phyloP scores from a whole-genome alignment of 2,113 vertebrate genomes.

The Gorilla gorilla region DNA sequence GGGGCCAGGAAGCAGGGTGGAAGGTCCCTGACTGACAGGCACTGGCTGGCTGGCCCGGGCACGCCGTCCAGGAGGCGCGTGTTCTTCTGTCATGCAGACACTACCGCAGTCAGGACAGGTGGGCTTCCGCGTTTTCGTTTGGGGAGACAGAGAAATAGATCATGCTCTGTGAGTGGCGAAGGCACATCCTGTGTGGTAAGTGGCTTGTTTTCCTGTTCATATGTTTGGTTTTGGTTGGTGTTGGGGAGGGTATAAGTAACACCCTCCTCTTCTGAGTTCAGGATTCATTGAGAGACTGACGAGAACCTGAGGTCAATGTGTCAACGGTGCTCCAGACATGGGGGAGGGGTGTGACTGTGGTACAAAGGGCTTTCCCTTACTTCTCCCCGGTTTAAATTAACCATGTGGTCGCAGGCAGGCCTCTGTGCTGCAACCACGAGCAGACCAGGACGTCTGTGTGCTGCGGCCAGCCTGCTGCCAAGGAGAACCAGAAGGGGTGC shows the following conservation, averaged over 20 bases:
- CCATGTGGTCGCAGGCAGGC: no score
- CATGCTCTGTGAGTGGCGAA: rapidly evolving
- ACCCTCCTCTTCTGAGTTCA: not conserved
- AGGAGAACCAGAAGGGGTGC: not conserved
- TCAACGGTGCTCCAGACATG: not conserved
- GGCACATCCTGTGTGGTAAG: rapidly evolving
- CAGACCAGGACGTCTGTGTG: not conserved
- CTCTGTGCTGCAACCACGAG: rapidly evolving
- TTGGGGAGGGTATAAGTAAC: not conserved
- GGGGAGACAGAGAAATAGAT: not conserved
- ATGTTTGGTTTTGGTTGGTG: rapidly evolving
- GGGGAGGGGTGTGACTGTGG: not conserved
- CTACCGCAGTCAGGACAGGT: not conserved
- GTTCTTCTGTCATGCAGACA: not conserved
- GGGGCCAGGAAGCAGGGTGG: rapidly evolving
- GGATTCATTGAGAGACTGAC: not conserved
- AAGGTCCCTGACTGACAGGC: rapidly evolving
- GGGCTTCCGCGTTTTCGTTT: not conserved
- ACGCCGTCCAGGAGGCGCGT: rapidly evolving
- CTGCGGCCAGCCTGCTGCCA: not conserved
- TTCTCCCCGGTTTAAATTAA: not conserved
- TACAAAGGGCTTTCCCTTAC: no score
- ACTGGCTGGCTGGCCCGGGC: not conserved
- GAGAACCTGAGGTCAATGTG: not conserved
- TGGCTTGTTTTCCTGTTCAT: not conserved